phyloP scores from a whole-genome alignment of 2,888 invertebrate genomes.

The Neocrepidodera transversa region DNA sequence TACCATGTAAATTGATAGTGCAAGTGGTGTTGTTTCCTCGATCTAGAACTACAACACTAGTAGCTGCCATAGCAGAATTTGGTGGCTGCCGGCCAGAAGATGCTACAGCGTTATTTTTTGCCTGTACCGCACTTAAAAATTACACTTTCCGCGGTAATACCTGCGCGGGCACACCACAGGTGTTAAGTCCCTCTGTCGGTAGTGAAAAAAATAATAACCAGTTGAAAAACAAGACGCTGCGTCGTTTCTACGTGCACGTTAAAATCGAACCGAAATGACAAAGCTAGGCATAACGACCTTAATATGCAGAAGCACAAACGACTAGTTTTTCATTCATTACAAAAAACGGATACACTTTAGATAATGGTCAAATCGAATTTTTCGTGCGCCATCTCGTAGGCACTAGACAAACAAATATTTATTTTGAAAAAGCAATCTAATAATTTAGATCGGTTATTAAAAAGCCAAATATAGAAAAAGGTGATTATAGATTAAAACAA shows the following conservation, averaged over 20 bases:
- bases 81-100: conserved; percentile 54
- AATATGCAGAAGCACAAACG: conserved; percentile 56
- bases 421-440: neutral
- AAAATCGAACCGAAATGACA: conserved; percentile 42
- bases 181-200: conserved; percentile 58
- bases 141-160: conserved; percentile 54
- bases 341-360: conserved; percentile 56
- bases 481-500: too few species aligned
- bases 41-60: conserved; percentile 93
- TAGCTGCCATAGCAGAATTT: conserved; percentile 70
- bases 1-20: conserved; percentile 96
- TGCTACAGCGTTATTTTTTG: conserved; percentile 49
- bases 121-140: conserved; percentile 51
- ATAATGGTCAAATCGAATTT: conserved; percentile 48
- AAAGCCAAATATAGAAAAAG: too few species aligned
- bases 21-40: conserved; percentile 96
- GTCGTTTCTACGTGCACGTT: conserved; percentile 31
- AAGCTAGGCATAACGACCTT: conserved; percentile 46
- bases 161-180: conserved; percentile 57
- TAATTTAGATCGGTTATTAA: too few species aligned
- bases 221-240: conserved; percentile 33
- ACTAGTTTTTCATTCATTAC: conserved; percentile 59
- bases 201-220: conserved; percentile 48
- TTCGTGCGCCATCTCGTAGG: conserved; percentile 36
- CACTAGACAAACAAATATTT: neutral